phyloP scores from a whole-genome alignment of 2,888 invertebrate species.

The Gastracanthus pulcherrimus region DNA sequence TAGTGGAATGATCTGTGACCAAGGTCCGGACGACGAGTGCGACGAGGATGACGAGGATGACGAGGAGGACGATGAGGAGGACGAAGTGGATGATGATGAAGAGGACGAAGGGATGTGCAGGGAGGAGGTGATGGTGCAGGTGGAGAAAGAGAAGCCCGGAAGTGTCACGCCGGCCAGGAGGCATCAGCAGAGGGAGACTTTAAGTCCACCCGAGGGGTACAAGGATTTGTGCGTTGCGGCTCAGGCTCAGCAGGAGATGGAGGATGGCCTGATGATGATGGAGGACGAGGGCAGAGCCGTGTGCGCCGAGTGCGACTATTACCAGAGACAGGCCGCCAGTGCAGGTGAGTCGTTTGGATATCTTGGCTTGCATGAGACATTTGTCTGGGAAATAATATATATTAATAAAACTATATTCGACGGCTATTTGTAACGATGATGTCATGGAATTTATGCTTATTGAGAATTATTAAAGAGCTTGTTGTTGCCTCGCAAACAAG shows the following conservation, averaged over 20 bases:
- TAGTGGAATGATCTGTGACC: conserved; percentile 15
- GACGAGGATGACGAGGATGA: conserved; percentile 64
- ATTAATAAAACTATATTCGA: no score
- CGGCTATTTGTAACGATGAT: no score
- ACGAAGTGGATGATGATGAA: conserved; percentile 59
- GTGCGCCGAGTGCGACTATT: conserved; percentile 82
- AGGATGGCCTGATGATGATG: conserved; percentile 66
- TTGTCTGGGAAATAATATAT: no score
- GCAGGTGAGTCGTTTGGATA: conserved; percentile 77
- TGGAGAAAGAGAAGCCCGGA: conserved; percentile 62
- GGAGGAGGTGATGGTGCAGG: conserved; percentile 61
- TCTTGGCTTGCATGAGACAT: no score
- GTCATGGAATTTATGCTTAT: no score
- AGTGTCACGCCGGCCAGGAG: conserved; percentile 53
- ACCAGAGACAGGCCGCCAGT: conserved; percentile 73
- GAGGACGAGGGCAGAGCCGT: conserved; percentile 74
- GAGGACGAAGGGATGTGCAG: conserved; percentile 58
- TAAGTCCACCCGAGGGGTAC: conserved; percentile 94
- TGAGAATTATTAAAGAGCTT: no score
- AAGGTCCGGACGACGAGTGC: conserved; percentile 58
- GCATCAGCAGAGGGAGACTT: conserved; percentile 83
- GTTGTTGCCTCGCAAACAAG: no score
- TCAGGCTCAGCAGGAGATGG: conserved; percentile 74
- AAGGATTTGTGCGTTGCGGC: conserved; percentile 85
- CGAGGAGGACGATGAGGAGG: conserved; percentile 63